phyloP scores from a whole-genome alignment of 2,113 vertebrate genomes.

The Nothocercus nigrocapillus region DNA sequence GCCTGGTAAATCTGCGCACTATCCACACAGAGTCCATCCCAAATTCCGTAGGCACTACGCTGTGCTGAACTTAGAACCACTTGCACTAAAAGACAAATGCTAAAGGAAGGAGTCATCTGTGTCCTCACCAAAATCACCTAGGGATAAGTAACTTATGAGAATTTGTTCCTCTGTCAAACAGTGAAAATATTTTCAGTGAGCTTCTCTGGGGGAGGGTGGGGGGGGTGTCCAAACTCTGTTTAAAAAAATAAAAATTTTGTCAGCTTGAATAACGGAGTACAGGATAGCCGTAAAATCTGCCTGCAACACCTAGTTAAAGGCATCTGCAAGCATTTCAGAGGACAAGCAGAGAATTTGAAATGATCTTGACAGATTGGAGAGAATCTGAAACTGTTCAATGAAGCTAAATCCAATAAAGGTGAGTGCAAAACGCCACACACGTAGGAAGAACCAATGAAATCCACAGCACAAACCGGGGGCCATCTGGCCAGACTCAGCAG shows the following conservation, averaged over 20 bases:
- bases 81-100: not conserved
- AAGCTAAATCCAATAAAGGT: not conserved
- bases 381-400: not conserved
- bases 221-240: not conserved
- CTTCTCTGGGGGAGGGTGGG: not conserved
- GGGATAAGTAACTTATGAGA: not conserved
- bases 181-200: not conserved
- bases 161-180: not conserved
- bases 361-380: not conserved
- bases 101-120: not conserved
- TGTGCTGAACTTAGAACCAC: not conserved
- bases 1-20: not conserved
- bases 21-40: not conserved
- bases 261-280: not conserved
- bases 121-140: fast-evolving
- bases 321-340: not conserved
- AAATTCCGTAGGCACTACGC: not conserved
- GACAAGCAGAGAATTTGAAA: not conserved
- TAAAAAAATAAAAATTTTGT: not conserved
- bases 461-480: not conserved
- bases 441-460: not conserved
- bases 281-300: not conserved
- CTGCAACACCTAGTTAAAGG: not conserved
- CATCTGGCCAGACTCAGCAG: not conserved
- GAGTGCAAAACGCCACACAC: not conserved